Percentiles rank a stretch among this genome's conserved stretches.
Evolutionary conservation across 2,797 vertebrate species (phyloP).

Genomic region (Phylloscopus collybita): DNA sequence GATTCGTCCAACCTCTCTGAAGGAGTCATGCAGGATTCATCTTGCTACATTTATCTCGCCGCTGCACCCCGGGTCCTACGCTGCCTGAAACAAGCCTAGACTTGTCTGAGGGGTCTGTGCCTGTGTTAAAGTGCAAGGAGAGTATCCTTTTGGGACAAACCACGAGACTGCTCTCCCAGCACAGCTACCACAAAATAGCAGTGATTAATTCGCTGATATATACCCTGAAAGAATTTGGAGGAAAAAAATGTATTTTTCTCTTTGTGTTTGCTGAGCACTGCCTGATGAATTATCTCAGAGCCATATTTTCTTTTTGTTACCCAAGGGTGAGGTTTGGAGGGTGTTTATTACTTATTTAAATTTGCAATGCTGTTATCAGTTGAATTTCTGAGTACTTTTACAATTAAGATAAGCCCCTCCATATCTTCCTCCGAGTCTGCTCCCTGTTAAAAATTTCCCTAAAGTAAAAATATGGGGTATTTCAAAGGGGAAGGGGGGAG

Average conservation of each 20-base stretch:
- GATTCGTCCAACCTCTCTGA: too few relatives aligned
- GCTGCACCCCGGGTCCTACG: too few relatives aligned
- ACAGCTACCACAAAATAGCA: too few relatives aligned
- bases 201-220: neutral
- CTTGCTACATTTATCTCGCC: too few relatives aligned
- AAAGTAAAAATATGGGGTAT: neutral
- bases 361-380: neutral
- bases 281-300: neutral
- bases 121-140: too few relatives aligned
- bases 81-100: too few relatives aligned
- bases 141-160: too few relatives aligned
- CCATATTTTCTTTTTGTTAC: neutral
- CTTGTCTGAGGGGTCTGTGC: too few relatives aligned
- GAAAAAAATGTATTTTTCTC: neutral
- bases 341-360: neutral
- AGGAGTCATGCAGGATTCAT: too few relatives aligned
- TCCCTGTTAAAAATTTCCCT: neutral
- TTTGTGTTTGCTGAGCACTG: neutral
- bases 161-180: too few relatives aligned
- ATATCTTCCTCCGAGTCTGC: neutral
- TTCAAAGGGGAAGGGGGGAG: accelerated
- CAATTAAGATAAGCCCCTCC: neutral
- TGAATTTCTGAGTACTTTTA: neutral
- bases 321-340: neutral
- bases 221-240: neutral